These are phyloP conservation scores for Formica exsecta DNA, from an alignment of 1,140 invertebrate genomes.

Conservation along the genomic window DNA sequence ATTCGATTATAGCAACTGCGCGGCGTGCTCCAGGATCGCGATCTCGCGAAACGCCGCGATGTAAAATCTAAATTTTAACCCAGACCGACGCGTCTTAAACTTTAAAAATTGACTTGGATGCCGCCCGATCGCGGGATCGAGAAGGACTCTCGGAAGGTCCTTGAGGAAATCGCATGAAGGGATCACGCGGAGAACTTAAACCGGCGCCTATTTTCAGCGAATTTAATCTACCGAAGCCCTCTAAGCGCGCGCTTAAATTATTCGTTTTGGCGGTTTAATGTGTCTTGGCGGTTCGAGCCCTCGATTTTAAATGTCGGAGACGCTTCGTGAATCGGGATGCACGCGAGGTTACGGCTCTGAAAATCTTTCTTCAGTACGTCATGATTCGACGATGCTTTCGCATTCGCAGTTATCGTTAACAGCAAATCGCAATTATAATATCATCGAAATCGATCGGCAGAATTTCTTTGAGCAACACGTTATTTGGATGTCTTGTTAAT, in stretches of 20 bases:
- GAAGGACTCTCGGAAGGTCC: background rate
- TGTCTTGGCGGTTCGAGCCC: constrained; percentile 20
- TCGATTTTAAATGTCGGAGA: constrained; percentile 15
- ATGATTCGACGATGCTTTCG: background rate
- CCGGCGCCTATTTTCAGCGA: constrained; percentile 4
- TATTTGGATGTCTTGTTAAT: constrained; percentile 5
- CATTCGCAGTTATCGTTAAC: background rate
- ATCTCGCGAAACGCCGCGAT: constrained; percentile 22
- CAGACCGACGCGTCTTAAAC: constrained; percentile 17
- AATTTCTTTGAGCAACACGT: constrained; percentile 51
- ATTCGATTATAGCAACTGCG: constrained; percentile 21
- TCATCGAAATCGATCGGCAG: constrained; percentile 25
- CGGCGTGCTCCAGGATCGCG: constrained; percentile 14
- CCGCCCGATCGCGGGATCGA: constrained; percentile 6
- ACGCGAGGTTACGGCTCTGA: constrained; percentile 29
- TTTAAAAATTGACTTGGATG: constrained; percentile 54
- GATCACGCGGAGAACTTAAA: constrained; percentile 9
- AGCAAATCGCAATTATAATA: constrained; percentile 16
- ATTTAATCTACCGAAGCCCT: constrained; percentile 5
- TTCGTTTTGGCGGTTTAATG: constrained; percentile 23
- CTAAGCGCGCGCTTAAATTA: constrained; percentile 25
- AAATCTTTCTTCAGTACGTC: background rate
- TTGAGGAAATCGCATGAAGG: background rate
- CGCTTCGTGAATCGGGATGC: constrained; percentile 34
- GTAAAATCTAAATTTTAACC: constrained; percentile 15